A percentile compares a stretch with the other conserved stretches of the same genome.
phyloP scores from a whole-genome alignment of 1,140 invertebrate species.

The Heliconius hermathena region DNA sequence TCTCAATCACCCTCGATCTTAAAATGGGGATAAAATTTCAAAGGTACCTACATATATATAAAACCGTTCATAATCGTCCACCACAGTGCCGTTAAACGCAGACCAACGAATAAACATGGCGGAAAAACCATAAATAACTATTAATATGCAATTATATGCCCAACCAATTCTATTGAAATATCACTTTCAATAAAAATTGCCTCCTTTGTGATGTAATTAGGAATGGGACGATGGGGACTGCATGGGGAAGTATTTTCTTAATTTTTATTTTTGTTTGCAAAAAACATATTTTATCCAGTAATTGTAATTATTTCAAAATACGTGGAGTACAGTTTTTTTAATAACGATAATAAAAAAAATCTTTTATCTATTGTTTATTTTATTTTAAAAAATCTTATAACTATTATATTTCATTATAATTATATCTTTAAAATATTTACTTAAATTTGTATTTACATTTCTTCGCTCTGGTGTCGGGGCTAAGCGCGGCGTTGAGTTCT shows the following conservation, averaged over 20 bases:
- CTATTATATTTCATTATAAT: too few species aligned
- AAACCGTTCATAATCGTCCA: constrained; percentile 65
- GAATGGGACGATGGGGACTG: neutral
- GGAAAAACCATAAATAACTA: constrained; percentile 69
- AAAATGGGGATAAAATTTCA: constrained; percentile 46
- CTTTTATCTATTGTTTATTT: too few species aligned
- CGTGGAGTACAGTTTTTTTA: too few species aligned
- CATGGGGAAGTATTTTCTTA: neutral
- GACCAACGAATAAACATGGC: constrained; percentile 70
- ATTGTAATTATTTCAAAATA: too few species aligned
- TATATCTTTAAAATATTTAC: too few species aligned
- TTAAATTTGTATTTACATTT: too few species aligned
- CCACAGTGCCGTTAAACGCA: constrained; percentile 75
- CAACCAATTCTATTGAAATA: constrained; percentile 39
- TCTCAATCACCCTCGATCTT: constrained; percentile 44
- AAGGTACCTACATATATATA: constrained; percentile 44
- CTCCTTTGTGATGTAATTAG: neutral
- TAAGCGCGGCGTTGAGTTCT: too few species aligned
- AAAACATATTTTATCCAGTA: neutral
- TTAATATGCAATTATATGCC: constrained; percentile 64
- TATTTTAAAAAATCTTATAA: too few species aligned
- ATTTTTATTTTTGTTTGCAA: neutral
- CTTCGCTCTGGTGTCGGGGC: too few species aligned
- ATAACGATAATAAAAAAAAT: too few species aligned
- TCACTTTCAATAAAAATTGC: constrained; percentile 6